Conservation (phyloP, 2,888 invertebrate genomes). For the Protophormia terraenovae region DNA sequence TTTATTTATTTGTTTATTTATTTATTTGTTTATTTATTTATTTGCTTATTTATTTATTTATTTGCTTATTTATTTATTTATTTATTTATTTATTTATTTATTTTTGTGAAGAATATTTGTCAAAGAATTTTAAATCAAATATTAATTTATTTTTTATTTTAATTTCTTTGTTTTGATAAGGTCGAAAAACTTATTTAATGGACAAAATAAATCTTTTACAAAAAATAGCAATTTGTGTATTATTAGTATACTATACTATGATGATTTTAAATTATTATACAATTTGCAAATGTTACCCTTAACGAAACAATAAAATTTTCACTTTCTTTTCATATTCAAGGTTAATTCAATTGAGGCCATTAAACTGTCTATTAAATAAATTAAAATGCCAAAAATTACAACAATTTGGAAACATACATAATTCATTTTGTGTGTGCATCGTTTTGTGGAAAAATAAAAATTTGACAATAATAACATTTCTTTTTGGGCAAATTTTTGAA, state of each 20-base stretch:
- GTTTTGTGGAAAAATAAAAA: background rate
- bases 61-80: too few relatives aligned
- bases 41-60: too few relatives aligned
- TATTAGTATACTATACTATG: too few relatives aligned
- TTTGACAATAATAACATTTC: background rate
- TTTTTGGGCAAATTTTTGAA: background rate
- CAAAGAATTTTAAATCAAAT: background rate
- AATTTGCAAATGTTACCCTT: background rate
- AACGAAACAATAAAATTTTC: slow-evolving; percentile 17
- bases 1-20: too few relatives aligned
- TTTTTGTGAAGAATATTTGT: background rate
- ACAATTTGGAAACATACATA: background rate
- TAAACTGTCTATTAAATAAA: slow-evolving; percentile 1
- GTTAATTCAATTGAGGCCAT: slow-evolving; percentile 38
- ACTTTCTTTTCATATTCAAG: slow-evolving; percentile 39
- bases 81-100: too few relatives aligned
- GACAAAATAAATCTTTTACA: too few relatives aligned
- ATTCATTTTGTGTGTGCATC: background rate
- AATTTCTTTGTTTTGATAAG: too few relatives aligned
- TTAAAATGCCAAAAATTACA: slow-evolving; percentile 19
- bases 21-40: too few relatives aligned
- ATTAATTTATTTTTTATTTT: too few relatives aligned
- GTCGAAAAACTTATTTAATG: too few relatives aligned
- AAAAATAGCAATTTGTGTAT: too few relatives aligned
- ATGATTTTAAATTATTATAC: too few relatives aligned